Percentiles rank a stretch among this genome's conserved stretches.
phyloP scores from a whole-genome alignment of 92 coral and sea anemone species.

The Phenganax marumi region DNA sequence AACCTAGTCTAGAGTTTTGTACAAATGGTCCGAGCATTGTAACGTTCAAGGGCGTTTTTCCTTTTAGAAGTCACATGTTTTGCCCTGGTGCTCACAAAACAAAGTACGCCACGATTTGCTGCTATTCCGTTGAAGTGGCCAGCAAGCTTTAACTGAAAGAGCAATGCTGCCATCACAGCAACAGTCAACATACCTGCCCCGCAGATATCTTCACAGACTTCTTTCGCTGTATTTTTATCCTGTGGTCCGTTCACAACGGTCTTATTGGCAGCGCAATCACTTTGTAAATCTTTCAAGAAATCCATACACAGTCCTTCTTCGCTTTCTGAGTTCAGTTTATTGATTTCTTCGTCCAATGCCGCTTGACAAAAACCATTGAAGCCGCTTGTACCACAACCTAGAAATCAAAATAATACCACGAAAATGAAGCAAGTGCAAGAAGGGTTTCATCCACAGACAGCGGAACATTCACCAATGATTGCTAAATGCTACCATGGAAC shows the following conservation, averaged over 20 bases:
- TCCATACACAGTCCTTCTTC: slow-evolving; percentile 1
- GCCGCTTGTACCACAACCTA: not conserved
- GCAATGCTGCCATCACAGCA: not conserved
- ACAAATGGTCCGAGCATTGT: no score
- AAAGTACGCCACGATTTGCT: no score
- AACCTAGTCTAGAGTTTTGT: no score
- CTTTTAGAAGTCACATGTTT: no score
- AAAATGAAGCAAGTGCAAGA: not conserved
- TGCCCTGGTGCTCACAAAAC: no score
- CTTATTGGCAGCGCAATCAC: slow-evolving; percentile 14
- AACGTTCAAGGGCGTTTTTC: no score
- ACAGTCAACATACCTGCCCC: slow-evolving; percentile 3
- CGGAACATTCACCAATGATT: not conserved
- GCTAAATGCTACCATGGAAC: not conserved
- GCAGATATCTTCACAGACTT: not conserved
- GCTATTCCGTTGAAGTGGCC: no score
- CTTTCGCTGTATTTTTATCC: not conserved
- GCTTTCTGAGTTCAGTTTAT: not conserved
- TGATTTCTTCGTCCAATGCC: slow-evolving; percentile 7
- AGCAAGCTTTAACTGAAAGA: no score
- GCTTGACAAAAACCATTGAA: slow-evolving; percentile 17
- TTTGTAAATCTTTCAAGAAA: not conserved
- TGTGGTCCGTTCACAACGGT: not conserved
- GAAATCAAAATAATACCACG: not conserved
- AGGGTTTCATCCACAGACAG: not conserved